Base-by-base conservation (phyloP, 2,113 vertebrate genomes). In the Anolis carolinensis region DNA sequence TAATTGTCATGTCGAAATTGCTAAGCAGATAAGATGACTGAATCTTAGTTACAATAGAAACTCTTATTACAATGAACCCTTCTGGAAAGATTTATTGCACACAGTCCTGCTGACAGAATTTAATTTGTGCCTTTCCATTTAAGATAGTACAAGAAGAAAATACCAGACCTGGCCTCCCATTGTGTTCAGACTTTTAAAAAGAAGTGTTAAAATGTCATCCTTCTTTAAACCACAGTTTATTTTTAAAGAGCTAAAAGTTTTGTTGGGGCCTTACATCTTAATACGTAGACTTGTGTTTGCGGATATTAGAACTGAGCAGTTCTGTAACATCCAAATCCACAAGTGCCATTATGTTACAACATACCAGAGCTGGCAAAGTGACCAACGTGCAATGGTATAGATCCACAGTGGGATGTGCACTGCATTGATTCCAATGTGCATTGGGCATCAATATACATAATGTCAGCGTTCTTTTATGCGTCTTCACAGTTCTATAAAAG, bases 1-100 rank as follows among this genome's bases (percentile, higher is more conserved):
- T 80, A 86, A 86, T 55, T 81, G 78, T 67, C 70, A 81, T 81
- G 36, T 78, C 36, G 36, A 72, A 88, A 88, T 79, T 79, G 76
- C 39, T 67, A 79, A 74, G 55, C 63, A 36, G 68, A 83, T 79
- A 72, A 79, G 65, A 73, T 83, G 75, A 88, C 8, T 30, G 21
- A 50, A 52, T 59, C 76, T 88, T 50, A 32, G 8, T 79, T 79
- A 65, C 67, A 83, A 44, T 83, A 79, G 73, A 71, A 68, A 86
- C 34, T 82, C n/a, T 55, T 39, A 86, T 80, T 78, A 82, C 5
- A 87, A 79, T 63, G 23, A 78, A 62, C 74, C 44, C 20, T 44
- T 27, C 44, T 18, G 77, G 23, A 23, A 36, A 71, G 32, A 83
- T 78, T 30, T 72, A 62, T 83, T 72, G 27, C 16, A 23, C 23